Percentiles rank a stretch among this genome's conserved stretches.
Conservation (phyloP, 2,797 vertebrate species). For the Poecilia wingei region DNA sequence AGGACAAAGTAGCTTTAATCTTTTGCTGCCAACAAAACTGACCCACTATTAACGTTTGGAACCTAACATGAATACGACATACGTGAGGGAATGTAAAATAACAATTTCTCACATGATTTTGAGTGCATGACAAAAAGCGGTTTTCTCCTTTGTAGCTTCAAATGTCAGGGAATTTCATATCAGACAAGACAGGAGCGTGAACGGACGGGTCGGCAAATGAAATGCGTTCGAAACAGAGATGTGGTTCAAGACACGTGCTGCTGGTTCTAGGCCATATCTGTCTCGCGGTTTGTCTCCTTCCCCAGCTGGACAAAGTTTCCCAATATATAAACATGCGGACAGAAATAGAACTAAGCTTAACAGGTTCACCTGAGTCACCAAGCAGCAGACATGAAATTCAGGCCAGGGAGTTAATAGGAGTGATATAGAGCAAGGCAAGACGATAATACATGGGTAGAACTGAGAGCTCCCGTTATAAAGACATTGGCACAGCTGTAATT, state of each 20-base stretch:
- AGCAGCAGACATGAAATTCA: slow-evolving; percentile 77
- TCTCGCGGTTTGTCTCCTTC: slow-evolving; percentile 52
- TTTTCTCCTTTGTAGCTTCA: slow-evolving; percentile 36
- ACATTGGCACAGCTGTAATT: slow-evolving; percentile 77
- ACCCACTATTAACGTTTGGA: slow-evolving; percentile 45
- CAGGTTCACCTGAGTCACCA: slow-evolving; percentile 72
- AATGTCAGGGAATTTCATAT: slow-evolving; percentile 40
- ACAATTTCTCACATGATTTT: slow-evolving; percentile 39
- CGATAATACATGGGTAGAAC: slow-evolving; percentile 71
- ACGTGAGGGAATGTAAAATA: slow-evolving; percentile 40
- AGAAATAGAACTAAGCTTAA: slow-evolving; percentile 76
- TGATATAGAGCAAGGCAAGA: slow-evolving; percentile 76
- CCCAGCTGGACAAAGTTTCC: slow-evolving; percentile 64
- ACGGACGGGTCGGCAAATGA: slow-evolving; percentile 52
- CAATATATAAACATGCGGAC: slow-evolving; percentile 76
- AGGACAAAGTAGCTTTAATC: slow-evolving; percentile 56
- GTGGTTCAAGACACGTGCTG: slow-evolving; percentile 49
- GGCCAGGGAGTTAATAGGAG: slow-evolving; percentile 74
- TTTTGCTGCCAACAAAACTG: slow-evolving; percentile 42
- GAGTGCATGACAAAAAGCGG: slow-evolving; percentile 18
- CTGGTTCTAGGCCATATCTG: slow-evolving; percentile 57
- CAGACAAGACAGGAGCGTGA: slow-evolving; percentile 24
- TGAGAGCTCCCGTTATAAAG: slow-evolving; percentile 69
- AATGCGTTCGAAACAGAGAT: slow-evolving; percentile 49
- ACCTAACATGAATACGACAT: slow-evolving; percentile 49